Evolutionary conservation across 2,113 vertebrate genomes (phyloP).

Genomic region (Callorhinus ursinus): DNA sequence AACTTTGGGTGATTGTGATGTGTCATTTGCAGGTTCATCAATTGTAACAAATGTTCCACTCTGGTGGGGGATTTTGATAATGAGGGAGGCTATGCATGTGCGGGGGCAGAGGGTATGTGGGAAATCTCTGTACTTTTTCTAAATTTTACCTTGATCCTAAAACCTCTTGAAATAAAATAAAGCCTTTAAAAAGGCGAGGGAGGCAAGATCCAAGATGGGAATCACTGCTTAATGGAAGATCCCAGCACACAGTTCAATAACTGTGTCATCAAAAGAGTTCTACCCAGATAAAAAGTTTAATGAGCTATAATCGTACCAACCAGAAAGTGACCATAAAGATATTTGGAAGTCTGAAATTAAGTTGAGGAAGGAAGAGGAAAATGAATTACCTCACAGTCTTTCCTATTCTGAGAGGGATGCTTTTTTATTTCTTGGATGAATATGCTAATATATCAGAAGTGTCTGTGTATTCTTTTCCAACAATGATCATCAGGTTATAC

Average conservation of each 20-base stretch:
- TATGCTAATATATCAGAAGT: neutral
- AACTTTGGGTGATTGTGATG: neutral
- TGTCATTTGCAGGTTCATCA: neutral
- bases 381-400: neutral
- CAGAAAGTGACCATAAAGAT: neutral
- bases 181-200: neutral
- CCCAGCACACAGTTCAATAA: neutral
- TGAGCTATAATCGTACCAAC: neutral
- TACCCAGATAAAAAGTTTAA: neutral
- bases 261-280: neutral
- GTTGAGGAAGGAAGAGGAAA: neutral
- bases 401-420: neutral
- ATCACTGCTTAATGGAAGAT: neutral
- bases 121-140: neutral
- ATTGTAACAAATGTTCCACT: neutral
- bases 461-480: neutral
- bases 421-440: neutral
- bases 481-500: neutral
- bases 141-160: neutral
- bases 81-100: neutral
- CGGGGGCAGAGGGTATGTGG: neutral
- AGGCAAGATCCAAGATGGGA: neutral
- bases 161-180: neutral
- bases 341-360: neutral
- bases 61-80: neutral